Base-by-base conservation (phyloP, 2,113 vertebrate genomes). In the Bubo bubo region DNA sequence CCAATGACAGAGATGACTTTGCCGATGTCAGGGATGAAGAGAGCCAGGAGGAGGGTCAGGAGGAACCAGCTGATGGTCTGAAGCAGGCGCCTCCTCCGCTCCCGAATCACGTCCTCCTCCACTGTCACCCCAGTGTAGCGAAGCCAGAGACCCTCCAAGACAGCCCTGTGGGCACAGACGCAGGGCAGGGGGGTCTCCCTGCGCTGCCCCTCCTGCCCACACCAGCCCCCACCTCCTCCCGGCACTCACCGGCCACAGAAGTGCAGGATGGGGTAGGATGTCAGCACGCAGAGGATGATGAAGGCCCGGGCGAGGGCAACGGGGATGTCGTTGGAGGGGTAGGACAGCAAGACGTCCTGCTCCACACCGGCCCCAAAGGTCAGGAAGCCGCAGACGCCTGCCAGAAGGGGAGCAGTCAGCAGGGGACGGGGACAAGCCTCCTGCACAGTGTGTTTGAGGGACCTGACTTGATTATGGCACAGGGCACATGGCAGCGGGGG, bases 11-110 rank as follows among this genome's bases (percentile, higher is more conserved):
- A 99, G 97, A 99, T 99, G 93, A 99, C 99, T 77, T 99, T 99
- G 63, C 99, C 99, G 0, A 99, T 99, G 81, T 99, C 99, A 0
- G 99, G 99, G 96, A 99, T 99, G 98, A 99, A 99, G 86, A 99
- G 99, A 0, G 99, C 99, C 50, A 99, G 98, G 35, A 99, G 93
- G 47, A 99, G 98, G 4, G 99, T 99, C 77, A 99, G 94, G 20
- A 98, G 96, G 90, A 99, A 99, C 99, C 99, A 99, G 95, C 98
- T 94, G 60, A 99, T 62, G 0, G 99, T 99, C 98, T 99, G 99
- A 68, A 99, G 94, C 68, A 99, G 93, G 17, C 99, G 98, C 43
- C 99, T 98, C 60, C 98, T 98, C 67, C 92, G 97, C 92, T 99
- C 99, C 30, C 98, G 98, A 4, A 97, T 98, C 58, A 99, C 98